A percentile compares a stretch with the other conserved stretches of the same genome.
These are phyloP conservation scores for Volucella zonaria DNA, from an alignment of 2,888 invertebrate genomes.

Conservation along the genomic window DNA sequence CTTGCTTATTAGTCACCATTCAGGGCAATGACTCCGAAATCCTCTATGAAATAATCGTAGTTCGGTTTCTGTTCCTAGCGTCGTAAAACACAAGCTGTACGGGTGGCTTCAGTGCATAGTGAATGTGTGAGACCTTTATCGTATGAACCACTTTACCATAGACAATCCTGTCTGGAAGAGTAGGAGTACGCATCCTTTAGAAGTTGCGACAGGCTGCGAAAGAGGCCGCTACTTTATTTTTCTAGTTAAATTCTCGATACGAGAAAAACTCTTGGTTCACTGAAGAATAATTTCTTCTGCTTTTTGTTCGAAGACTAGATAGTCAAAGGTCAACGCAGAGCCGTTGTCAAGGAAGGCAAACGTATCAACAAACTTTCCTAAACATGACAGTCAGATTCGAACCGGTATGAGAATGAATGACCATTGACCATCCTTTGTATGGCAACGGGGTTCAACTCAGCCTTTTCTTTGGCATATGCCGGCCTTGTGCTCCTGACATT, in stretches of 20 bases:
- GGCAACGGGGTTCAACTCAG: neutral
- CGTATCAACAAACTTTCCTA: slow-evolving; percentile 13
- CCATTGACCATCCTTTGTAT: too few relatives aligned
- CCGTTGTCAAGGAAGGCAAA: slow-evolving; percentile 25
- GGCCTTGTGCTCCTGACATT: slow-evolving; percentile 11
- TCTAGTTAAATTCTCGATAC: slow-evolving; percentile 12
- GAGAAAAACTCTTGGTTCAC: slow-evolving; percentile 29
- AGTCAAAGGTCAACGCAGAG: slow-evolving; percentile 10
- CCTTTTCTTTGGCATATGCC: slow-evolving; percentile 3
- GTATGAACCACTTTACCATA: too few relatives aligned
- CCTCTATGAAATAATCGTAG: neutral
- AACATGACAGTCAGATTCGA: slow-evolving; percentile 9
- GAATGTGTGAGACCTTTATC: neutral
- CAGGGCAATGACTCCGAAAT: too few relatives aligned
- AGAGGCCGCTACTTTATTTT: neutral
- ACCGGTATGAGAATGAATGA: too few relatives aligned
- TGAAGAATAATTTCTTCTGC: slow-evolving; percentile 26
- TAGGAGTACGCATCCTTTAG: neutral
- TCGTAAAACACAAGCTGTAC: slow-evolving; percentile 1
- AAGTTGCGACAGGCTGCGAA: neutral
- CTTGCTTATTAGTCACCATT: slow-evolving; percentile 8
- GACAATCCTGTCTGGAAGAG: neutral
- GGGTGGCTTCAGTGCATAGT: neutral
- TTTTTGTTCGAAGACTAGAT: slow-evolving; percentile 10
- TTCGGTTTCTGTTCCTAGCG: slow-evolving; percentile 1